Base-by-base conservation (phyloP, 1,140 invertebrate genomes). In the Dufourea novaeangliae region DNA sequence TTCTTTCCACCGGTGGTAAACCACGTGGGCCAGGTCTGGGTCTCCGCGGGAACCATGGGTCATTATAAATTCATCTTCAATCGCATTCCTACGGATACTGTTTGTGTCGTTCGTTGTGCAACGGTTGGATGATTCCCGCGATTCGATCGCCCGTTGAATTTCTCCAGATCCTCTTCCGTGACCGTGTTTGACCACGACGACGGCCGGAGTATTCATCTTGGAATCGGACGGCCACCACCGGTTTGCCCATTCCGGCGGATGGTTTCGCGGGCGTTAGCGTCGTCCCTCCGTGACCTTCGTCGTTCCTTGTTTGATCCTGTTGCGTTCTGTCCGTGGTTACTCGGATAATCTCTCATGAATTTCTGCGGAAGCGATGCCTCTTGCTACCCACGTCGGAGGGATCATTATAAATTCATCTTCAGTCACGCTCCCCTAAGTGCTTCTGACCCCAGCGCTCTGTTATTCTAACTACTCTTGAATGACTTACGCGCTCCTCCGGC, bases 61-160 rank as follows among this genome's bases (percentile, higher is more conserved):
- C 78, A 75, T 79, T 79, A 79, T 75, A 79, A 79, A 79, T 79
- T 79, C 78, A 79, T 79, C 72, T 61, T 61, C 54, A 61, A 79
- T 75, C 71, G 41, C 63, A 37, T 62, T 63, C 44, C 29, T 8
- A n/a, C 12, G 50, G 50, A 29, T 61, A 34, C 44, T 25, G 4
- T 27, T 57, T 22, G 44, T 22, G 44, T 50, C 29, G 8, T 57
- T 37, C 54, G 39, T 37, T 50, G 57, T 54, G 73, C 41, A 68
- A 76, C 73, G 73, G 52, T 76, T 37, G 64, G 64, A 69, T 76
- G 73, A 56, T 27, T 74, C 72, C 59, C 44, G 50, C 50, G 73
- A 76, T 76, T 59, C 66, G 52, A 76, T 69, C 52, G 62, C n/a
- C n/a, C 25, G 52, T 11, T 14, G 17, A 27, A 54, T 54, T 57